Conservation (phyloP, 2,888 invertebrate genomes). For the Synanthedon vespiformis region DNA sequence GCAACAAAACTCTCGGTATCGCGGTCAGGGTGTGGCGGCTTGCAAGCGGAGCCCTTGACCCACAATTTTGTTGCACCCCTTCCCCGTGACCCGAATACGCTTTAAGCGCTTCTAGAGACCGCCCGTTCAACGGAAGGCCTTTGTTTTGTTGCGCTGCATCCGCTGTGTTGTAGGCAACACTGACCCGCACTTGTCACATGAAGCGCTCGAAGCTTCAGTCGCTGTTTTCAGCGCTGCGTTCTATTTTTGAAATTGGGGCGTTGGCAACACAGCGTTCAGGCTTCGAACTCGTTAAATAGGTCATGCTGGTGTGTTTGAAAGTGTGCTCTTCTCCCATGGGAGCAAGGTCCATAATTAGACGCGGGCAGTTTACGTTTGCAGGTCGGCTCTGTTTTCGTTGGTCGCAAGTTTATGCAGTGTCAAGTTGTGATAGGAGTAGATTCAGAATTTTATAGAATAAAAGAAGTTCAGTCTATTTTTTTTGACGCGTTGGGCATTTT, state of each 20-base stretch:
- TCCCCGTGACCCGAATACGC: slow-evolving; percentile 1
- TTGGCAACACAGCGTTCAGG: slow-evolving; percentile 23
- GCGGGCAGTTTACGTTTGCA: neutral
- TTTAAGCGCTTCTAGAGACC: slow-evolving; percentile 10
- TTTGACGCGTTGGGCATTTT: too few species aligned
- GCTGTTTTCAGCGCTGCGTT: slow-evolving; percentile 6
- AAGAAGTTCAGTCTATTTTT: too few species aligned
- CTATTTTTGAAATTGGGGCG: slow-evolving; percentile 23
- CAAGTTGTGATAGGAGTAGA: too few species aligned
- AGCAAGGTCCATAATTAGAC: neutral
- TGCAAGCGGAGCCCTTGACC: slow-evolving; percentile 16
- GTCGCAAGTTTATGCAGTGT: too few species aligned
- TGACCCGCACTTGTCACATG: too few species aligned
- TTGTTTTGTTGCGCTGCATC: slow-evolving; percentile 14
- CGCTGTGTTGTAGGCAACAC: slow-evolving; percentile 9
- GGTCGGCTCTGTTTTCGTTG: too few species aligned
- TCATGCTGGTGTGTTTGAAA: neutral
- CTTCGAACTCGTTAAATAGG: slow-evolving; percentile 6
- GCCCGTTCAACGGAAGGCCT: too few species aligned
- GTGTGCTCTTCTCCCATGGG: neutral
- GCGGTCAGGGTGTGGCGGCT: slow-evolving; percentile 13
- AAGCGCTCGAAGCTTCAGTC: neutral
- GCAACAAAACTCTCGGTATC: neutral
- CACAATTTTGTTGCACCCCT: slow-evolving; percentile 11
- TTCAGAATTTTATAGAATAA: too few species aligned